Conservation (phyloP, 1,140 invertebrate species). For the Lepidurus couesii region DNA sequence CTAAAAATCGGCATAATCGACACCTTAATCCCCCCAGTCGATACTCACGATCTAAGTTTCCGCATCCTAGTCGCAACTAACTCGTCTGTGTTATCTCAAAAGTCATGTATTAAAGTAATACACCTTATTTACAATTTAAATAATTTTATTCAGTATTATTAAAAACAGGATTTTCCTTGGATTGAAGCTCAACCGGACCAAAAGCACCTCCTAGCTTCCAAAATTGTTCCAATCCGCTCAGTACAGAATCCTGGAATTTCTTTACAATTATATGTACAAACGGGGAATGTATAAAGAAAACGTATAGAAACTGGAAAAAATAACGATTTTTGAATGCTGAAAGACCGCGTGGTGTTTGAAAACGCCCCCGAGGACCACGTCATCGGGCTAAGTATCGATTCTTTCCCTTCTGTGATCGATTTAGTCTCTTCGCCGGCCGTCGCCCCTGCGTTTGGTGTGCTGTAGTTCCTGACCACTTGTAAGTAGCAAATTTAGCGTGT, state of each 20-base stretch:
- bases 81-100: not conserved
- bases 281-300: not conserved
- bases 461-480: not conserved
- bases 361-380: not conserved
- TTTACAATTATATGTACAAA: constrained; percentile 10
- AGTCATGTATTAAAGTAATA: not conserved
- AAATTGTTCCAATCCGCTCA: not conserved
- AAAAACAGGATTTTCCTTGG: not conserved
- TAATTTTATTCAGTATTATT: not conserved
- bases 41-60: not conserved
- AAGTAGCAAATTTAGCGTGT: constrained; percentile 14
- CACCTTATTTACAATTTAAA: not conserved
- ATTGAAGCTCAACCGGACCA: not conserved
- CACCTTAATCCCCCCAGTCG: not conserved
- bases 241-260: not conserved
- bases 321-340: not conserved
- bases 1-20: not conserved
- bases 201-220: not conserved
- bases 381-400: constrained; percentile 1
- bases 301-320: not conserved
- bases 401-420: not conserved
- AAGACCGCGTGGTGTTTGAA: not conserved
- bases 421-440: constrained; percentile 13
- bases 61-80: not conserved
- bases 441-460: constrained; percentile 15